These are phyloP conservation scores for Cossypha niveicapilla DNA, from an alignment of 2,797 vertebrate genomes.

Conservation along the genomic window DNA sequence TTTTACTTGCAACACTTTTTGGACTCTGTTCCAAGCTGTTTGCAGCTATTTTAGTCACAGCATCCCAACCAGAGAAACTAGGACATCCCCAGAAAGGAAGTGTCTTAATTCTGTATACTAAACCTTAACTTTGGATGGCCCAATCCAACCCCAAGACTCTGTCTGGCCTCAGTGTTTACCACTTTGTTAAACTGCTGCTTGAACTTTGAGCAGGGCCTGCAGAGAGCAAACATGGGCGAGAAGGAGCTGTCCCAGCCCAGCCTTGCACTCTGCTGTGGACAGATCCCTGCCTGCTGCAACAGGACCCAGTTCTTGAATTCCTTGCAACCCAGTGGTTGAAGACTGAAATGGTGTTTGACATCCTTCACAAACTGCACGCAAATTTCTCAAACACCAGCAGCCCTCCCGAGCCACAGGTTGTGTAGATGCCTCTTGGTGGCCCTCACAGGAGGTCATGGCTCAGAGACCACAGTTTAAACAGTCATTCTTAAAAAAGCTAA, in stretches of 20 bases:
- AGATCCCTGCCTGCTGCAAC: background rate
- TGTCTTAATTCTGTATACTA: background rate
- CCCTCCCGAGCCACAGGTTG: accelerated
- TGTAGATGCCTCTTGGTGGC: background rate
- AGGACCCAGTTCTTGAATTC: accelerated
- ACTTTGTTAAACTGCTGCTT: background rate
- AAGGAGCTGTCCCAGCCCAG: background rate
- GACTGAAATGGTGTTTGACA: background rate
- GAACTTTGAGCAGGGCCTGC: background rate
- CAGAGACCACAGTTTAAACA: background rate
- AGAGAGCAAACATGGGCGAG: background rate
- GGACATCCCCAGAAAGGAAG: slow-evolving; percentile 31
- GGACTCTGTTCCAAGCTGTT: background rate
- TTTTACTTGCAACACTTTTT: background rate
- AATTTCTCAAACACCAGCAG: background rate
- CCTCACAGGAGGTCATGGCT: background rate
- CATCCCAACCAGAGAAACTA: background rate
- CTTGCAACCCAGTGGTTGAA: accelerated
- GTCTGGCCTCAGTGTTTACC: background rate
- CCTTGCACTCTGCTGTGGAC: accelerated
- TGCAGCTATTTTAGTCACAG: slow-evolving; percentile 11
- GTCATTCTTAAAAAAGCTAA: background rate
- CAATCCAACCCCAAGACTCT: background rate
- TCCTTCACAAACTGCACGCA: background rate
- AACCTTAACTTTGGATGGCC: background rate